These are phyloP conservation scores for Hirundo rustica DNA, from an alignment of 2,797 vertebrate species.

Conservation along the genomic window DNA sequence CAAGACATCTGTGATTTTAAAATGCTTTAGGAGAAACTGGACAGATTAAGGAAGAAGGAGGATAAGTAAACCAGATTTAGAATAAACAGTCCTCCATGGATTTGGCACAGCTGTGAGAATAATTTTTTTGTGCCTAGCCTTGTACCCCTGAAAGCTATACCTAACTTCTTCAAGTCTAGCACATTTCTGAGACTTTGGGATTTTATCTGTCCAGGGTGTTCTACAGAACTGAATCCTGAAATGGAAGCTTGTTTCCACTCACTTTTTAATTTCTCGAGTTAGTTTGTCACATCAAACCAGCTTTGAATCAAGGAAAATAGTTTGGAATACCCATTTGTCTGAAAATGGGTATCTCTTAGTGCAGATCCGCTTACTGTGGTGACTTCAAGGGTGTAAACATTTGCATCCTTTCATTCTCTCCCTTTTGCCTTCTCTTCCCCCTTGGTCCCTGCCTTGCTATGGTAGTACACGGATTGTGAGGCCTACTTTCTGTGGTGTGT, in stretches of 20 bases:
- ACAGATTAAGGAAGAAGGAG: not conserved
- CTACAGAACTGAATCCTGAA: not conserved
- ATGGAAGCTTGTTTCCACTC: not conserved
- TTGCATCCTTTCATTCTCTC: not conserved
- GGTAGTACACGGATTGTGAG: accelerated
- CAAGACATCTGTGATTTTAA: not conserved
- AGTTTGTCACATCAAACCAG: not conserved
- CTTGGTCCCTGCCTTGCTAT: accelerated
- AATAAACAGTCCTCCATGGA: not conserved
- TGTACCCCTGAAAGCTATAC: not conserved
- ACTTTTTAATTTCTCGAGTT: not conserved
- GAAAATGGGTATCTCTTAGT: not conserved
- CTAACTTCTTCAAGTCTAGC: not conserved
- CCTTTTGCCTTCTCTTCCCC: not conserved
- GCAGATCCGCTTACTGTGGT: not conserved
- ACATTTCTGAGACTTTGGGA: not conserved
- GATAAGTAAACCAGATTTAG: not conserved
- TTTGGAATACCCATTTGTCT: not conserved
- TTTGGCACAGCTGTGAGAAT: not conserved
- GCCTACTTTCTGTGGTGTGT: not conserved
- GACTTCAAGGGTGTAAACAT: not conserved
- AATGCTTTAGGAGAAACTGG: not conserved
- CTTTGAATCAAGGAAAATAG: not conserved
- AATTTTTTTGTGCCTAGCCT: not conserved
- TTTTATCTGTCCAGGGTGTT: not conserved